Percentiles rank a stretch among this genome's conserved stretches.
Conservation (phyloP, 1,140 invertebrate species). For the Philaenus spumarius region DNA sequence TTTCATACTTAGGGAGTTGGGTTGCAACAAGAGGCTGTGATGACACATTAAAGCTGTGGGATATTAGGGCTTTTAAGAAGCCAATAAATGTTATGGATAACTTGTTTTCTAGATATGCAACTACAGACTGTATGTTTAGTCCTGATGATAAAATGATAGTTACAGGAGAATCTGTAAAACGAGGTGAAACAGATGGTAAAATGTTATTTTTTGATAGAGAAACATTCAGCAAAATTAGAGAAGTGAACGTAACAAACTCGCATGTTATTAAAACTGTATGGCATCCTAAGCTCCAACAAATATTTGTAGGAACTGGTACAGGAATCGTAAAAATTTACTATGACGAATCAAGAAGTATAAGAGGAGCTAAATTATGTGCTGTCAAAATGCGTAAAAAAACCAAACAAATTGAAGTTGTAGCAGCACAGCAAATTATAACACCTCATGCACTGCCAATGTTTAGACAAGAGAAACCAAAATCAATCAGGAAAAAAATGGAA, state of each 20-base stretch:
- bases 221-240: slow-evolving; percentile 65
- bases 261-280: slow-evolving; percentile 86
- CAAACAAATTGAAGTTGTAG: slow-evolving; percentile 78
- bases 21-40: slow-evolving; percentile 83
- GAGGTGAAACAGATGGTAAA: slow-evolving; percentile 61
- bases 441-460: slow-evolving; percentile 95
- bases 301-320: slow-evolving; percentile 89
- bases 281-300: slow-evolving; percentile 97
- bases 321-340: slow-evolving; percentile 88
- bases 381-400: slow-evolving; percentile 72
- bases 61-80: slow-evolving; percentile 75
- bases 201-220: slow-evolving; percentile 76
- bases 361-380: slow-evolving; percentile 88
- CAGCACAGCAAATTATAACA: slow-evolving; percentile 92
- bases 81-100: slow-evolving; percentile 59
- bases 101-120: slow-evolving; percentile 61
- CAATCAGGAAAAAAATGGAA: slow-evolving; percentile 85
- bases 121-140: slow-evolving; percentile 65
- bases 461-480: slow-evolving; percentile 83
- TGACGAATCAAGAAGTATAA: slow-evolving; percentile 73
- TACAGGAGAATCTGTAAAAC: slow-evolving; percentile 78
- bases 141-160: slow-evolving; percentile 86
- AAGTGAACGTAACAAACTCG: slow-evolving; percentile 68
- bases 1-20: slow-evolving; percentile 79
- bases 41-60: slow-evolving; percentile 94